These are phyloP conservation scores for Halcyon leucocephala DNA, from an alignment of 2,797 vertebrate species.

Conservation along the genomic window DNA sequence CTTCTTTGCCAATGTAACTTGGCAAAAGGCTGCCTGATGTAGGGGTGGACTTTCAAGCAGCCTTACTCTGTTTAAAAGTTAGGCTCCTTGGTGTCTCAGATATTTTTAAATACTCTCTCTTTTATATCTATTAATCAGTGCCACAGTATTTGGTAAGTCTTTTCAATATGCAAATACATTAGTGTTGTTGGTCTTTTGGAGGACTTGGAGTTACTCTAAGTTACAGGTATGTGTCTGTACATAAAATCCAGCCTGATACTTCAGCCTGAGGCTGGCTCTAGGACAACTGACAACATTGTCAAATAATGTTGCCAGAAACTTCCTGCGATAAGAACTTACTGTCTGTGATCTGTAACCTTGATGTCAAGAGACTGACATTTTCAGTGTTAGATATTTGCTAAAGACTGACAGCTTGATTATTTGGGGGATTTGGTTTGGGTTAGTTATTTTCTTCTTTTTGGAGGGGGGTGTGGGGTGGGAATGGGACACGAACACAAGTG, in stretches of 20 bases:
- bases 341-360: accelerated
- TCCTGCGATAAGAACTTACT: not conserved
- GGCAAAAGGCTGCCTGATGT: not conserved
- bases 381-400: not conserved
- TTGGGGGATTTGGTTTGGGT: not conserved
- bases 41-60: not conserved
- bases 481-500: no score
- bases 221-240: not conserved
- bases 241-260: not conserved
- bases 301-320: not conserved
- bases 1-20: not conserved
- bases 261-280: not conserved
- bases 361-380: not conserved
- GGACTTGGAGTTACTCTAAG: not conserved
- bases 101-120: not conserved
- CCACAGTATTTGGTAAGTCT: not conserved
- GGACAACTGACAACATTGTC: accelerated
- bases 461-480: no score
- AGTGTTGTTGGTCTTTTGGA: not conserved
- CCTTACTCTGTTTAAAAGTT: not conserved
- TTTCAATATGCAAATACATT: not conserved
- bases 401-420: not conserved
- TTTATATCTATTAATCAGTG: not conserved
- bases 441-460: not conserved
- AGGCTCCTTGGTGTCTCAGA: not conserved